phyloP scores from a whole-genome alignment of 2,888 invertebrate genomes.

The Eumacrocentrus americanus region DNA sequence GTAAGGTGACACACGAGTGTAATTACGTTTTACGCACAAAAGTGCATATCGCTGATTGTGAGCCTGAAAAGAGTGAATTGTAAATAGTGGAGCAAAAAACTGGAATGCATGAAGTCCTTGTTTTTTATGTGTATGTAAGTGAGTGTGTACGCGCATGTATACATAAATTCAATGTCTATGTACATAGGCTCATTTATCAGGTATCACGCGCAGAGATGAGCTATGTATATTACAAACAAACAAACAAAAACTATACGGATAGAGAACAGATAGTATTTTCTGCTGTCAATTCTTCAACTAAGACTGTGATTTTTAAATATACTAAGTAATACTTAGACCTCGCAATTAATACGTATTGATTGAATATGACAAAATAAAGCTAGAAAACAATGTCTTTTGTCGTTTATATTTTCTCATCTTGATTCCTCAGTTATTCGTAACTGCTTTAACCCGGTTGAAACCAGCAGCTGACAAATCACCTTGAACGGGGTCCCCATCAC shows the following conservation, averaged over 20 bases:
- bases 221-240: slow-evolving; percentile 40
- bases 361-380: slow-evolving; percentile 56
- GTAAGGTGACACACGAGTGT: slow-evolving; percentile 30
- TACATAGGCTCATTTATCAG: slow-evolving; percentile 35
- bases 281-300: slow-evolving; percentile 62
- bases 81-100: slow-evolving; percentile 18
- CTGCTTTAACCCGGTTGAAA: background rate
- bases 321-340: slow-evolving; percentile 56
- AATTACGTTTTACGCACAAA: slow-evolving; percentile 44
- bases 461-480: background rate
- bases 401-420: background rate
- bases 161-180: slow-evolving; percentile 38
- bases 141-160: slow-evolving; percentile 34
- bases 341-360: slow-evolving; percentile 56
- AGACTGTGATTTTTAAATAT: slow-evolving; percentile 62
- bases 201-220: slow-evolving; percentile 46
- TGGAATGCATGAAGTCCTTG: slow-evolving; percentile 17
- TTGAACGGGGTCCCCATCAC: too few species aligned
- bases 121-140: slow-evolving; percentile 33
- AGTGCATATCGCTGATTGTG: slow-evolving; percentile 41
- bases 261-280: slow-evolving; percentile 61
- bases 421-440: too few species aligned
- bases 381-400: slow-evolving; percentile 25
- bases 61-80: slow-evolving; percentile 29
- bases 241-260: slow-evolving; percentile 40